Evolutionary conservation across 2,797 vertebrate genomes (phyloP), one percentile per base, ranked within the genome.

Genomic region (Pseudochaenichthys georgianus): DNA sequence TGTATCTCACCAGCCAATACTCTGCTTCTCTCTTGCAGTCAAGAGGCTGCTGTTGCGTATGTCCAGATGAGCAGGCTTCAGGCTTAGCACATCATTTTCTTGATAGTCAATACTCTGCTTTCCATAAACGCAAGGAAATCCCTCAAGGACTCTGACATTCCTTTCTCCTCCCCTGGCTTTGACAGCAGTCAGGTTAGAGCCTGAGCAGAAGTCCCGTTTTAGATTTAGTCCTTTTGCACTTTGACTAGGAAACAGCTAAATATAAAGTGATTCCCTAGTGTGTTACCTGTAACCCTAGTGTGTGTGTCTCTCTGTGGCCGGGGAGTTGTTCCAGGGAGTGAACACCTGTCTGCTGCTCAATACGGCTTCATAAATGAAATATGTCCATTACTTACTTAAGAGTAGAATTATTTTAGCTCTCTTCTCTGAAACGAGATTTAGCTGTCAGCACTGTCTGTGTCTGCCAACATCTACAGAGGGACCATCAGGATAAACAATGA

Each of bases 111-210:
- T 34, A 47, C 69, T 70, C 64, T 64, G 67, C 74, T 84, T 85
- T 90, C 82, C 81, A 72, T 84, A 86, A 77, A 85, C 53, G 61
- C 71, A 83, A 70, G 19, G 59, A 74, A 67, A 79, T 90, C 85
- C 84, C 78, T 83, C 64, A 81, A 80, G 86, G 87, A 89, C 76
- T 19, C 62, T 48, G 62, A 80, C 80, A 82, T 88, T 87, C 87
- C 75, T 85, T 62, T 68, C 73, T 77, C 74, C 78, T 82, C 71
- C 62, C 64, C 61, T 61, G 76, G 68, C 64, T 89, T 88, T 87
- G 83, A 87, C 86, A 89, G 88, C 75, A 88, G 74, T 84, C 75
- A 68, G 68, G 23, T 70, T 86, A 90, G 89, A 90, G 75, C 77
- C 84, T 70, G 91, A 90, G 84, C 90, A 92, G 87, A 75, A 75